Evolutionary conservation across 2,888 invertebrate genomes (phyloP), one percentile per base, ranked within the genome.

Genomic region (Amphipoea lucens): DNA sequence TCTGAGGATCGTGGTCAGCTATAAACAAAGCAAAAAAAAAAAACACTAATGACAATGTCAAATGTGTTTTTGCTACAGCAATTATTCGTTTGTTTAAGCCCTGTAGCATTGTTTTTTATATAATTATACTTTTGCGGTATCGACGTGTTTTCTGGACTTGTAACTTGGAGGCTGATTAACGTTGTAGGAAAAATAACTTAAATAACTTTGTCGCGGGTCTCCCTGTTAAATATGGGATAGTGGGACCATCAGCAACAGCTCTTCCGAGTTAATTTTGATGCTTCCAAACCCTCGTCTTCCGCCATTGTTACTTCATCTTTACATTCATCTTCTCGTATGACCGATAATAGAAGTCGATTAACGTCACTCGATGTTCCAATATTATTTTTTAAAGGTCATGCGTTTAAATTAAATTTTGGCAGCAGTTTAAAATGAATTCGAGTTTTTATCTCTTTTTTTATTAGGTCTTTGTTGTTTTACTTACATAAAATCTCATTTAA

Each of bases 401-500:
- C 66, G 42, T 62, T 78, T 23, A 23, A 45, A 45, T 71, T 57
- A 12, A 76, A 63, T 70, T 73, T 79, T 72, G 87, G 82, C 84
- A 87, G 87, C 84, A 81, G 29, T 71, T 65, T 72, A 14, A 69
- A 76, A 60, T 14, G 0, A 57, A 40, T 85, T 51, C 42, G 36
- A 48, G 23, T 54, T 36, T 48, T 60, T 71, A 51, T 87, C 69
- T 87, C 54, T 76, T 71, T 74, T 63, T 62, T 71, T 66, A 20
- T 72, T 74, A 29, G 29, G 51, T 69, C 29, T 63, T 70, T 76
- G 20, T 75, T 66, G 29, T 71, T 67, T 69, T 76, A 76, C 48
- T 69, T 76, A 76, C 48, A 74, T 87, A 80, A 76, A 88, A 88
- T 88, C 88, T 88, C 88, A 88, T 86, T 66, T 54, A 69, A 73